A percentile compares a stretch with the other conserved stretches of the same genome.
phyloP scores from a whole-genome alignment of 2,797 vertebrate genomes.

The Scarus forsteni region DNA sequence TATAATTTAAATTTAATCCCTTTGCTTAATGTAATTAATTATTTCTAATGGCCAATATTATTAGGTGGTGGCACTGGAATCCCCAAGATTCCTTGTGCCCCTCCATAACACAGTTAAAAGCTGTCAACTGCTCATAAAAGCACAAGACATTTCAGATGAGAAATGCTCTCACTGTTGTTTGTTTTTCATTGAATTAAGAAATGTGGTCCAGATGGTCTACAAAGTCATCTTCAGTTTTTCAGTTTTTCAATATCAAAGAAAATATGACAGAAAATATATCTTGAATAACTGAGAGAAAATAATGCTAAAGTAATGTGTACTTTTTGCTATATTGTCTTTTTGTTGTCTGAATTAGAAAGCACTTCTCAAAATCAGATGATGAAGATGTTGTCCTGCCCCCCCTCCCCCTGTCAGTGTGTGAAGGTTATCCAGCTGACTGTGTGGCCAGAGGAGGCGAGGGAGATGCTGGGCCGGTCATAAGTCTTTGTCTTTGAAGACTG shows the following conservation, averaged over 20 bases:
- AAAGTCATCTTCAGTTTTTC: not conserved
- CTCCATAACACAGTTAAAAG: too few species aligned
- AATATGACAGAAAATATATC: not conserved
- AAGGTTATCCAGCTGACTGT: conserved; percentile 76
- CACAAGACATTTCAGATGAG: too few species aligned
- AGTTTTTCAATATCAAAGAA: too few species aligned
- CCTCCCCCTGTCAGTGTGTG: conserved; percentile 45
- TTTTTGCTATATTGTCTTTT: not conserved
- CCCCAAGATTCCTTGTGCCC: too few species aligned
- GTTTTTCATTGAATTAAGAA: too few species aligned
- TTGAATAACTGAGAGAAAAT: too few species aligned
- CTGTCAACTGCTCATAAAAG: too few species aligned
- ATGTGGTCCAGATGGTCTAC: not conserved
- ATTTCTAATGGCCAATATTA: too few species aligned
- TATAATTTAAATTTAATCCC: too few species aligned
- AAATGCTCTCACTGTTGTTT: too few species aligned
- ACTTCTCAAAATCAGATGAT: not conserved
- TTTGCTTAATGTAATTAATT: too few species aligned
- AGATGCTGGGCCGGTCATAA: conserved; percentile 66
- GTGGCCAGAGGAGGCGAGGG: conserved; percentile 68
- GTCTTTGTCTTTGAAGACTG: conserved; percentile 79
- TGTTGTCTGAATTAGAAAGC: not conserved
- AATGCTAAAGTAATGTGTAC: not conserved
- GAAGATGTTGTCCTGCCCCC: conserved; percentile 13
- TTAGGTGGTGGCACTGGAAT: too few species aligned